Conservation (phyloP, 2,797 vertebrate genomes). For the Urosaurus nigricauda region DNA sequence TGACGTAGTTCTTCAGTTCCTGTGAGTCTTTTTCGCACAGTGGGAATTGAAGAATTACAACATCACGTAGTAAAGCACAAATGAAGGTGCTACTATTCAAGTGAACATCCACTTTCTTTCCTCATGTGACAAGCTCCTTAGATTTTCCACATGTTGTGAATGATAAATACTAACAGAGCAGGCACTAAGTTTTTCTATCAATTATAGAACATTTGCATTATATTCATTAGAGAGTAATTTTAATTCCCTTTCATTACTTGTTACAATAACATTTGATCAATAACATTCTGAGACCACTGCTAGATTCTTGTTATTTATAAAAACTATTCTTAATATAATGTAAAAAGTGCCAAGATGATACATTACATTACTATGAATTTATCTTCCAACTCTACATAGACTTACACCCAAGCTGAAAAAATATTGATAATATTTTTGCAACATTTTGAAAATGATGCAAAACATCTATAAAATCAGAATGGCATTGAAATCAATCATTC, state of each 20-base stretch:
- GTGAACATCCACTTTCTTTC: too few species aligned
- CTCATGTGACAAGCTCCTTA: too few species aligned
- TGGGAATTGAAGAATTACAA: too few species aligned
- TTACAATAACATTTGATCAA: conserved; percentile 21
- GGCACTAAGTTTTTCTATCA: neutral
- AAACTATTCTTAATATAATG: conserved; percentile 2
- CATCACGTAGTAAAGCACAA: too few species aligned
- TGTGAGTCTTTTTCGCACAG: too few species aligned
- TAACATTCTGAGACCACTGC: neutral
- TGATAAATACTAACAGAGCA: neutral
- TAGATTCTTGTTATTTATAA: neutral
- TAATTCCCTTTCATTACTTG: neutral
- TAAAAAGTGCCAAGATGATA: conserved; percentile 1
- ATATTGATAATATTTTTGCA: neutral
- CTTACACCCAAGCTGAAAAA: neutral
- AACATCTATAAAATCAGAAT: neutral
- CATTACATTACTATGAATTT: neutral
- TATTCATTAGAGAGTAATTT: conserved; percentile 16
- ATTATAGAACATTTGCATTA: neutral
- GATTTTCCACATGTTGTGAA: neutral
- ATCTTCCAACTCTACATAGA: conserved; percentile 26
- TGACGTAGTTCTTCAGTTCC: too few species aligned
- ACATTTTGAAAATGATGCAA: conserved; percentile 2
- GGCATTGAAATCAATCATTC: neutral
- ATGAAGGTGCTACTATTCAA: too few species aligned